Evolutionary conservation across 2,113 vertebrate species (phyloP), one percentile per base, ranked within the genome.

Genomic region (Varanus komodoensis): DNA sequence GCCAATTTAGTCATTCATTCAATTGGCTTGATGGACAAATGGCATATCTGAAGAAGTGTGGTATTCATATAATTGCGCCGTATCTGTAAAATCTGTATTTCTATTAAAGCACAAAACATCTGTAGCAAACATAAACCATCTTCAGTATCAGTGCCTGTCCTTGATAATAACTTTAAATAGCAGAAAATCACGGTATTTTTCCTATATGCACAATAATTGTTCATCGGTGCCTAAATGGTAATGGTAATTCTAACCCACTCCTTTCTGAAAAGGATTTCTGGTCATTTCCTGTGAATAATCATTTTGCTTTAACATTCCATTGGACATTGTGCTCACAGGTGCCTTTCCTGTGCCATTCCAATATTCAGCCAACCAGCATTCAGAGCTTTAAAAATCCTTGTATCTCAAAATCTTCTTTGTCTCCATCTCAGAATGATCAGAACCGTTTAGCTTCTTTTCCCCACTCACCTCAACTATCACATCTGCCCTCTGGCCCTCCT

Each of bases 41-140:
- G 87, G 90, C 82, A 29, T 67, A 57, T 82, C 77, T 90, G 90
- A 89, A 68, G 57, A 86, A 82, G 9, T n/a, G 5, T 27, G 64
- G 32, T 4, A 82, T 89, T 89, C 69, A 86, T 84, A 1, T 77
- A 74, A 29, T 86, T 68, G 7, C 89, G 85, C 3, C 4, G 50
- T 1, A 44, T 88, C 11, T 0, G 0, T 73, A 92, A 91, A 92
- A 82, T 9, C 32, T 9, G 0, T 82, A 86, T 91, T 93, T 89
- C 69, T 87, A 79, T 1, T 25, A 68, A 44, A 89, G 17, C 21
- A 75, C 2, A 69, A n/a, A 88, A 3, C 54, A 89, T 50, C 52
- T 79, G 25, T 81, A 91, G 87, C 3, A 93, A 11, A 8, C 38
- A 84, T 61, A 74, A 92, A 81, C 91, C 87, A 89, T 90, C 87